These are phyloP conservation scores for Cotesia glomerata DNA, from an alignment of 1,140 invertebrate species.

Conservation along the genomic window DNA sequence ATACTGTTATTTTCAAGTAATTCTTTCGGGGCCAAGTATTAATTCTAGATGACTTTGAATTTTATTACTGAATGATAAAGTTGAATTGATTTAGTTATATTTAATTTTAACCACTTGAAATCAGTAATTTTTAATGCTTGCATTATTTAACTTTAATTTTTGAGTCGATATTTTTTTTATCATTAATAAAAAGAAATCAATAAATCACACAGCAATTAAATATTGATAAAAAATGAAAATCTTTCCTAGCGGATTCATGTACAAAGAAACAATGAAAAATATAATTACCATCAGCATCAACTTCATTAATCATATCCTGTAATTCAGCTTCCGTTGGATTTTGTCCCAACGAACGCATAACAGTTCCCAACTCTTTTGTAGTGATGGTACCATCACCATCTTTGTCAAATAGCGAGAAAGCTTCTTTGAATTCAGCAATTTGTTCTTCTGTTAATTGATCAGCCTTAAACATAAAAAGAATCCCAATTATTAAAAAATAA, in stretches of 20 bases:
- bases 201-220: too few species aligned
- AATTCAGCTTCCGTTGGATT: constrained; percentile 99
- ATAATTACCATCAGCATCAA: constrained; percentile 95
- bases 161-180: too few species aligned
- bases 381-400: constrained; percentile 99
- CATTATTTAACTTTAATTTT: too few species aligned
- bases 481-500: background rate
- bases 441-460: constrained; percentile 98
- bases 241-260: background rate
- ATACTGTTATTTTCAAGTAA: too few species aligned
- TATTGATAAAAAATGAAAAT: too few species aligned
- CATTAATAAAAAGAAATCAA: too few species aligned
- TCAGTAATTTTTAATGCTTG: too few species aligned
- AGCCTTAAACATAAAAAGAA: constrained; percentile 68
- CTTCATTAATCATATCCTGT: constrained; percentile 99
- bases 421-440: constrained; percentile 99
- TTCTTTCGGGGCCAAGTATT: too few species aligned
- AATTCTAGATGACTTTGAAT: too few species aligned
- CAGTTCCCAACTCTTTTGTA: constrained; percentile 98
- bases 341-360: constrained; percentile 98
- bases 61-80: too few species aligned
- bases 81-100: too few species aligned
- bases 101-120: too few species aligned
- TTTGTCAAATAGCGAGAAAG: constrained; percentile 99
- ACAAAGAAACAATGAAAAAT: constrained; percentile 4